Evolutionary conservation across 2,888 invertebrate genomes (phyloP).

Genomic region (Germaria angustata): DNA sequence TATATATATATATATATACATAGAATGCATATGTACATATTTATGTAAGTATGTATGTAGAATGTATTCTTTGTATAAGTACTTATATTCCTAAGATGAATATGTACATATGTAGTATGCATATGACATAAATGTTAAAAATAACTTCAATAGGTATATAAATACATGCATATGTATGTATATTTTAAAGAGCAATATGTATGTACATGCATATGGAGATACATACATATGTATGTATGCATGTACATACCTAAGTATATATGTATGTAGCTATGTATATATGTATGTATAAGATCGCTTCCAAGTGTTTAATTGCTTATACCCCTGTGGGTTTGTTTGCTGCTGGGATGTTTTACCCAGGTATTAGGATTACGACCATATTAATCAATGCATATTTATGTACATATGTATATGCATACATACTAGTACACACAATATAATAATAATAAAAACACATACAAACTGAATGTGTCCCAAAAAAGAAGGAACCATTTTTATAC

Average conservation of each 20-base stretch:
- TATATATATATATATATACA: too few species aligned
- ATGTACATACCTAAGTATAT: neutral
- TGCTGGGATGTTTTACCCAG: constrained; percentile 15
- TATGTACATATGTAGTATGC: too few species aligned
- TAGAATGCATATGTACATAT: too few species aligned
- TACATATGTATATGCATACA: constrained; percentile 1
- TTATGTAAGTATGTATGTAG: too few species aligned
- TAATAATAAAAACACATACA: neutral
- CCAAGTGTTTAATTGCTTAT: neutral
- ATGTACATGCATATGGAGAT: neutral
- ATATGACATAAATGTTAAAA: too few species aligned
- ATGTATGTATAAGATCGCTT: neutral
- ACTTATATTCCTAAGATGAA: too few species aligned
- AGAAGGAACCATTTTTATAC: constrained; percentile 22
- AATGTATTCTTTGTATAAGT: too few species aligned
- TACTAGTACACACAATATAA: neutral
- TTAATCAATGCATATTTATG: too few species aligned
- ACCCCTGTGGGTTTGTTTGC: neutral
- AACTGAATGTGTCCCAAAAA: constrained; percentile 16
- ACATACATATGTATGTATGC: neutral
- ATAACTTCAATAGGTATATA: too few species aligned
- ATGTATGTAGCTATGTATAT: neutral
- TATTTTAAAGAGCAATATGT: too few species aligned
- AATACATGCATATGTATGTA: neutral
- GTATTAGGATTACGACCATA: constrained; percentile 39